Evolutionary conservation across 2,113 vertebrate genomes (phyloP), one percentile per base, ranked within the genome.

Genomic region (Coregonus clupeaformis): DNA sequence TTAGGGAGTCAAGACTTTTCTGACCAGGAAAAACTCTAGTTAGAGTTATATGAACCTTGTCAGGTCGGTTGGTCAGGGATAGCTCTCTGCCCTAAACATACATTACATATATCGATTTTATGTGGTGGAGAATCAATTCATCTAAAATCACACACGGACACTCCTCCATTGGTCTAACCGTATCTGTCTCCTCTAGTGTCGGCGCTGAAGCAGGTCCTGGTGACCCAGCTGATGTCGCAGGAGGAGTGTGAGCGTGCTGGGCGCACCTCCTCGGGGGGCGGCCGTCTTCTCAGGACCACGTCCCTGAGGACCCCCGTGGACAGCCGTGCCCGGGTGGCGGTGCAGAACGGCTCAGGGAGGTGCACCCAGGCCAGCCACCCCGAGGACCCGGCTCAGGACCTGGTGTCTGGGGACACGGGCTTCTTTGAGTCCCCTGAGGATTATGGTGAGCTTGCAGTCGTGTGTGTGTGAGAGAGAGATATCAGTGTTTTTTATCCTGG

Each of bases 401-500:
- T 87, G 63, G 88, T 85, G 69, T 91, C 91, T 0, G 88, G 89
- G 32, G 96, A 98, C 60, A 92, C 92, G 0, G 94, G 93, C 72
- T 98, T 96, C 91, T 98, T 96, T 69, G 96, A 98, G 78, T 94
- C 95, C 55, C 94, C 90, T 36, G 97, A 98, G 82, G 92, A 92
- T 73, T 92, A 89, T 76, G 90, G 93, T 94, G 78, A 90, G 90
- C 24, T 20, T 3, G 20, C 20, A 67, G 24, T 57, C 5, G 18
- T 14, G 42, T 22, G 16, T n/a, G 42, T 12, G 42, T 45, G 64
- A 55, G 55, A 14, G 24, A 68, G 69, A 57, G 16, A 27, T 65
- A 22, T 72, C 5, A 6, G 42, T 69, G 3, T 77, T 25, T 25
- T 74, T 47, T 30, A 24, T 65, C 60, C 60, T 63, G 25, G 20